Evolutionary conservation across 2,888 invertebrate species (phyloP), one percentile per base, ranked within the genome.

Genomic region (Callyntrura guangdongensis): DNA sequence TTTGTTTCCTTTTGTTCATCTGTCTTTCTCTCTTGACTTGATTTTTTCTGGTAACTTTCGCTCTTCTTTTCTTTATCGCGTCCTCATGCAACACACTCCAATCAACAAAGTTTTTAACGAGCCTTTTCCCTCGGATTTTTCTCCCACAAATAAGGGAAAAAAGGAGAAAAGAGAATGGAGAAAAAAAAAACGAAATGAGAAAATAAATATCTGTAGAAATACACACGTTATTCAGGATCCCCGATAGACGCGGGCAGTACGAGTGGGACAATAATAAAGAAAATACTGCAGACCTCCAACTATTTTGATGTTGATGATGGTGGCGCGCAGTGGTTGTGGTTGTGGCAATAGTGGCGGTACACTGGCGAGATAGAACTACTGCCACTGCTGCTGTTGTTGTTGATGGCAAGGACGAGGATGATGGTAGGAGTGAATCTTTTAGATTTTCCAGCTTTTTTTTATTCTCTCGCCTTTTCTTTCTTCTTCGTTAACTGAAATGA

Each of bases 81-180:
- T 22, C 45, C 20, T 82, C 22, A 36, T 83, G 17, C 6, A 27
- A 12, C 25, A 12, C 53, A 14, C 22, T 53, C 69, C 72, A 72
- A 9, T 69, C 14, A 69, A n/a, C n/a, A 69, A 90, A 90, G 61
- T 53, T 89, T 90, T 82, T 90, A 90, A 90, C 86, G 90, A 90
- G 86, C 86, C 90, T 86, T 90, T 90, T 89, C 81, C 90, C 90
- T 86, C 69, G 86, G 90, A 90, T 90, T 90, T 90, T 86, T 72
- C 36, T 59, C 27, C 22, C 69, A 84, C 74, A 88, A 49, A 64
- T 56, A 53, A 79, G 64, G 79, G n/a, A 3, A n/a, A 11, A 56
- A 64, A 36, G 27, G 27, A 27, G n/a, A 67, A 67, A 67, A 27
- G 12, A 36, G 12, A 36, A 67, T 64, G n/a, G 64, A 36, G 20